Percentiles rank a stretch among this genome's conserved stretches.
phyloP scores from a whole-genome alignment of 2,113 vertebrate species.

The Siniperca knerii region DNA sequence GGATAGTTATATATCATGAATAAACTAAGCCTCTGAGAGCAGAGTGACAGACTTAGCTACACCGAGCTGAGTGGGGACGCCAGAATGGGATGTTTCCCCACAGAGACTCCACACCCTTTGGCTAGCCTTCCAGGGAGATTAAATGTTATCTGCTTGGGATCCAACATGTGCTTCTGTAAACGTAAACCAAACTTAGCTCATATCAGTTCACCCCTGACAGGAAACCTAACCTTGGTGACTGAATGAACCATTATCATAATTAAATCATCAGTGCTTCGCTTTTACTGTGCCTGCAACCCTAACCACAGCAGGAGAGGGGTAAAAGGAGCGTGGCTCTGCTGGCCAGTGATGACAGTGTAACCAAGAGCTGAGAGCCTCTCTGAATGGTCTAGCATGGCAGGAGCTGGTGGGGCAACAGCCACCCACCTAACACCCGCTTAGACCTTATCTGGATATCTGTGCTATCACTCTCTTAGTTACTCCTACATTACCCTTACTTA shows the following conservation, averaged over 20 bases:
- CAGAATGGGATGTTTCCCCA: slow-evolving; percentile 57
- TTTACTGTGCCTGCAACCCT: slow-evolving; percentile 88
- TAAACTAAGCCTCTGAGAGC: slow-evolving; percentile 82
- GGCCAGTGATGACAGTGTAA: slow-evolving; percentile 65
- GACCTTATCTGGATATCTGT: slow-evolving; percentile 83
- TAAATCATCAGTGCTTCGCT: slow-evolving; percentile 93
- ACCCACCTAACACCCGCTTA: slow-evolving; percentile 76
- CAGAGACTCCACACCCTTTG: slow-evolving; percentile 79
- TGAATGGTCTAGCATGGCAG: slow-evolving; percentile 56
- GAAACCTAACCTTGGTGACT: slow-evolving; percentile 90
- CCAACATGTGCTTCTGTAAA: slow-evolving; percentile 83
- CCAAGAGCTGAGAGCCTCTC: slow-evolving; percentile 44
- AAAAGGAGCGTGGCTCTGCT: slow-evolving; percentile 62
- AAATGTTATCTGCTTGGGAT: slow-evolving; percentile 86
- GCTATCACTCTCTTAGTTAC: slow-evolving; percentile 82
- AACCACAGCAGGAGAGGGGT: slow-evolving; percentile 81
- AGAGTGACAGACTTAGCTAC: slow-evolving; percentile 44
- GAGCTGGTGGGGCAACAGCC: slow-evolving; percentile 55
- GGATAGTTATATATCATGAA: slow-evolving; percentile 84
- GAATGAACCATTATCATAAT: slow-evolving; percentile 93
- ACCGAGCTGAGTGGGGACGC: slow-evolving; percentile 36
- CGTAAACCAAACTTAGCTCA: slow-evolving; percentile 77
- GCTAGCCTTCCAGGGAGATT: slow-evolving; percentile 85
- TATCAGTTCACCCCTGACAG: slow-evolving; percentile 76
- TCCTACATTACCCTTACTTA: slow-evolving; percentile 81